phyloP scores from a whole-genome alignment of 2,888 invertebrate genomes.

The Flabesymbios commensalis region DNA sequence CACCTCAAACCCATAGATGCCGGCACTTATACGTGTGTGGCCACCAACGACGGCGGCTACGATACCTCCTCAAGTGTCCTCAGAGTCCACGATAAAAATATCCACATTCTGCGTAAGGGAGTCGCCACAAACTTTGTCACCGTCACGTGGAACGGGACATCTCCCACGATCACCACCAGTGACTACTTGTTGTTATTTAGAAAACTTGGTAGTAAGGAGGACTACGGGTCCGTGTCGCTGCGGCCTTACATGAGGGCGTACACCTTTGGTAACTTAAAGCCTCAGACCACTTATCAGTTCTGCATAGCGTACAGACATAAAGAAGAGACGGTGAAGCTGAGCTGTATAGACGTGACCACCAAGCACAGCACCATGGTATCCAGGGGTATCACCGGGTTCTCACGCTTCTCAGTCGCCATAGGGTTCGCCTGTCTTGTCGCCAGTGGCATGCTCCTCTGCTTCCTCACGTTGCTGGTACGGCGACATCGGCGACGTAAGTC shows the following conservation, averaged over 20 bases:
- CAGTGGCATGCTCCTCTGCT: slow-evolving; percentile 53
- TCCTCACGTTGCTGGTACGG: slow-evolving; percentile 52
- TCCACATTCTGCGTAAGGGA: slow-evolving; percentile 2
- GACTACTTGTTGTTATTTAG: slow-evolving; percentile 16
- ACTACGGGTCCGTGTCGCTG: slow-evolving; percentile 38
- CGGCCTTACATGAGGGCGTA: slow-evolving; percentile 53
- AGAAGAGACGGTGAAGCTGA: slow-evolving; percentile 45
- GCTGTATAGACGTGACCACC: slow-evolving; percentile 42
- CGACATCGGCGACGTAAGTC: slow-evolving; percentile 53
- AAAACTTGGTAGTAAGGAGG: slow-evolving; percentile 50
- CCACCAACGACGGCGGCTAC: slow-evolving; percentile 53
- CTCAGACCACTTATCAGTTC: slow-evolving; percentile 61
- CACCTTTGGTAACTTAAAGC: slow-evolving; percentile 59
- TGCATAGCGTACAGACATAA: slow-evolving; percentile 56
- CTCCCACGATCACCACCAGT: slow-evolving; percentile 13
- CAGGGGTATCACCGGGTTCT: slow-evolving; percentile 19
- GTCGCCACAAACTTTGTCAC: slow-evolving; percentile 16
- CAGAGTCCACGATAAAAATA: slow-evolving; percentile 42
- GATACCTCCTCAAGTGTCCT: slow-evolving; percentile 50
- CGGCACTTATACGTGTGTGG: slow-evolving; percentile 62
- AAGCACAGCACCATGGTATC: slow-evolving; percentile 17
- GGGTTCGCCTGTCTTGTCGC: slow-evolving; percentile 42
- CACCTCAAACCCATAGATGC: slow-evolving; percentile 45
- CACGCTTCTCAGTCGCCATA: slow-evolving; percentile 30
- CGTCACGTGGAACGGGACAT: slow-evolving; percentile 19